A percentile compares a stretch with the other conserved stretches of the same genome.
Conservation (phyloP, 1,140 invertebrate species). For the Drosophila arawakana region DNA sequence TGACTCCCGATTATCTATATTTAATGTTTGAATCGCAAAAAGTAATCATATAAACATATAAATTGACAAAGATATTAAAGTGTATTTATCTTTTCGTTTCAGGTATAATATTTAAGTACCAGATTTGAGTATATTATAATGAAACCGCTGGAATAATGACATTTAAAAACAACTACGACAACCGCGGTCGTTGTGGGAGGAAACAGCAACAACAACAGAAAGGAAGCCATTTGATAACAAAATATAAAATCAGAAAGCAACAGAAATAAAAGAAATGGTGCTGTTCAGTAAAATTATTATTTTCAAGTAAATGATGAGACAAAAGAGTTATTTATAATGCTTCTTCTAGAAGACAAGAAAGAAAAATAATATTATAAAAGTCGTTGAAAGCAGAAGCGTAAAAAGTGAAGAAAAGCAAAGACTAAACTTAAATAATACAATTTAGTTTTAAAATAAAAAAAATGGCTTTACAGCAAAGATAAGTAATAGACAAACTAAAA, state of each 20-base stretch:
- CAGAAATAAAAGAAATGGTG: constrained; percentile 25
- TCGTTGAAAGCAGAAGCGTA: constrained; percentile 48
- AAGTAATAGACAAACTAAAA: constrained; percentile 3
- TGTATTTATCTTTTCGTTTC: constrained; percentile 11
- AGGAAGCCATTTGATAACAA: constrained; percentile 15
- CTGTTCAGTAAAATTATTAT: constrained; percentile 56
- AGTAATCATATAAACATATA: no score
- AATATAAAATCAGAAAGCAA: constrained; percentile 1
- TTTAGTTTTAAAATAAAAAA: constrained; percentile 75
- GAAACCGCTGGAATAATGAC: constrained; percentile 32
- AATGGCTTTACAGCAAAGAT: constrained; percentile 30
- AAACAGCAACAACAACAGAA: constrained; percentile 28
- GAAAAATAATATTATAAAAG: constrained; percentile 45
- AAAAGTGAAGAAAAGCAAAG: constrained; percentile 79
- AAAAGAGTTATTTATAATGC: constrained; percentile 48
- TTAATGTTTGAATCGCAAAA: no score
- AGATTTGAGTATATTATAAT: constrained; percentile 66
- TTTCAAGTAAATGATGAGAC: constrained; percentile 32
- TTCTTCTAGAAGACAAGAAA: constrained; percentile 21
- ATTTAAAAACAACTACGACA: constrained; percentile 24
- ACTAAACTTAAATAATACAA: constrained; percentile 81
- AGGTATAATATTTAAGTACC: constrained; percentile 81
- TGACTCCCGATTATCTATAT: not conserved
- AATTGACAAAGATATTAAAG: not conserved
- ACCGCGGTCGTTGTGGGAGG: constrained; percentile 13